Percentiles rank a stretch among this genome's conserved stretches.
Evolutionary conservation across 2,888 invertebrate species (phyloP).

Genomic region (Diaprepes abbreviatus): DNA sequence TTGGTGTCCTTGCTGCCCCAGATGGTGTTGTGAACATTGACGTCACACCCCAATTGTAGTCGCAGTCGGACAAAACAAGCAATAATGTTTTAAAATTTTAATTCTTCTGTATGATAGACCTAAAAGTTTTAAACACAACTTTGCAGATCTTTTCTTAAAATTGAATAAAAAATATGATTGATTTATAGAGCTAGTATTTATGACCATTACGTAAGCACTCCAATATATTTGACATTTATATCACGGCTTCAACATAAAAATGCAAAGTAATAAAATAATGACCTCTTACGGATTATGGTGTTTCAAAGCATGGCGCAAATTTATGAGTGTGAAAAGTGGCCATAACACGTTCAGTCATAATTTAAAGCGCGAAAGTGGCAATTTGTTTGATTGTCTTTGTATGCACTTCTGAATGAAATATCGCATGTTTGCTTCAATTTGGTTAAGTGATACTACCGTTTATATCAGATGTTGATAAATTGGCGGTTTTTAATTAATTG

Average conservation of each 20-base stretch:
- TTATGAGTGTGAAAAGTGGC: conserved; percentile 43
- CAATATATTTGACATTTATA: conserved; percentile 4
- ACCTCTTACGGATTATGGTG: conserved; percentile 28
- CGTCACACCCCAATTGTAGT: no score
- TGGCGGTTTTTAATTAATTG: background rate
- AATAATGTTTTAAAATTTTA: no score
- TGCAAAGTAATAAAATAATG: conserved; percentile 35
- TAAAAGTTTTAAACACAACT: no score
- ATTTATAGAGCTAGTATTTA: no score
- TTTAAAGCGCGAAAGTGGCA: conserved; percentile 63
- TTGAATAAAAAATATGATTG: no score
- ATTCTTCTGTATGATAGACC: no score
- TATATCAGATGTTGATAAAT: conserved; percentile 10
- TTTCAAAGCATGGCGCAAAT: conserved; percentile 31
- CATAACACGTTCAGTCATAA: conserved; percentile 52
- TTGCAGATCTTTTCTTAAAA: no score
- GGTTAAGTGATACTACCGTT: conserved; percentile 30
- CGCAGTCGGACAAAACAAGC: no score
- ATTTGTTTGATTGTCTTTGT: conserved; percentile 64
- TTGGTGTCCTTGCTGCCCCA: no score
- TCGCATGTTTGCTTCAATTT: conserved; percentile 62
- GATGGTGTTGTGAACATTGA: no score
- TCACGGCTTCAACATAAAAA: conserved; percentile 16
- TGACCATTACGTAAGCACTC: no score
- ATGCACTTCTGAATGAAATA: conserved; percentile 60